Conservation (phyloP, 2,797 vertebrate genomes). For the Esox masquinongy region DNA sequence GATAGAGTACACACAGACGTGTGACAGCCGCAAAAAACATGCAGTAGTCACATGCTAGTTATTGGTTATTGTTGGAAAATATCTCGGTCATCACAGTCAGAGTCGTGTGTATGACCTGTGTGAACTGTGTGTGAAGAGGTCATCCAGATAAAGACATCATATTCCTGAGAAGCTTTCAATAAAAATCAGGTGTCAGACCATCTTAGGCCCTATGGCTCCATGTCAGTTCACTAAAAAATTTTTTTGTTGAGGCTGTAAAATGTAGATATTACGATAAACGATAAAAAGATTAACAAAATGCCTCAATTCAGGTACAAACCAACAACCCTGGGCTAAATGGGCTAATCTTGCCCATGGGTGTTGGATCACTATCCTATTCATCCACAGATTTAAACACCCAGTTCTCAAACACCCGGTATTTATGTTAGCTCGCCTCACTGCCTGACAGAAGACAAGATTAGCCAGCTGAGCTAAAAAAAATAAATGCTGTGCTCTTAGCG, state of each 20-base stretch:
- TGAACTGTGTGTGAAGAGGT: not conserved
- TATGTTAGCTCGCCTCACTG: slow-evolving; percentile 36
- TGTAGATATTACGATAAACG: not conserved
- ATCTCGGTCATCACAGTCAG: slow-evolving; percentile 7
- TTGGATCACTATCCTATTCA: not conserved
- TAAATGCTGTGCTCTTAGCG: slow-evolving; percentile 23
- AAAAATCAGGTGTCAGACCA: slow-evolving; percentile 48
- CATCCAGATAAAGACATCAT: slow-evolving; percentile 15
- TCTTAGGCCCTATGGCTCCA: slow-evolving; percentile 18
- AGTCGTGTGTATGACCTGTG: slow-evolving; percentile 9
- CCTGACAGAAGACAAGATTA: slow-evolving; percentile 60
- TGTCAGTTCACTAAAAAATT: not conserved
- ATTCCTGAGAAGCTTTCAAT: slow-evolving; percentile 45
- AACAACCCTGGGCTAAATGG: too few species aligned
- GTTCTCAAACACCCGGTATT: not conserved
- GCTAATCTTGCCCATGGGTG: not conserved
- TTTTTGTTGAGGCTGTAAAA: not conserved
- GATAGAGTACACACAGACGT: slow-evolving; percentile 17
- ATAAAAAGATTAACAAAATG: not conserved
- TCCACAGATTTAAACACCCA: not conserved
- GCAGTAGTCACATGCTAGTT: slow-evolving; percentile 48
- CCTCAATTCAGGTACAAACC: too few species aligned
- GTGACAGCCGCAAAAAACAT: slow-evolving; percentile 63
- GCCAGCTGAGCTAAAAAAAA: slow-evolving; percentile 44
- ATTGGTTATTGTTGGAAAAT: slow-evolving; percentile 71